Percentiles rank a stretch among this genome's conserved stretches.
Evolutionary conservation across 1,140 invertebrate species (phyloP).

Genomic region (Copidosoma floridanum): DNA sequence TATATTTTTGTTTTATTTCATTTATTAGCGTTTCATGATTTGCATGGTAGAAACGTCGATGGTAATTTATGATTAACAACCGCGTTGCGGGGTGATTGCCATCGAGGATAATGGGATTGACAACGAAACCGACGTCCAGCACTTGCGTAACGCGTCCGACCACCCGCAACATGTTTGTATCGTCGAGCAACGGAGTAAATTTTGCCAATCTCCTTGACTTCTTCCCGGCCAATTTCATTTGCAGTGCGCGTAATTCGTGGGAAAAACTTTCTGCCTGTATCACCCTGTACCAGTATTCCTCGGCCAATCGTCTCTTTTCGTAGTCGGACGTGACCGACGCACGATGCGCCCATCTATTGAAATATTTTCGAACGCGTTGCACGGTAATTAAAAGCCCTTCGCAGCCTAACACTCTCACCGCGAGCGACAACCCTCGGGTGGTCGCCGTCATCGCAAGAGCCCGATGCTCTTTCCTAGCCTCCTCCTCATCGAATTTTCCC

Average conservation of each 20-base stretch:
- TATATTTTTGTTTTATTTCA: constrained; percentile 31
- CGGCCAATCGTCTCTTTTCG: neutral
- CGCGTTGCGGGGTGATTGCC: neutral
- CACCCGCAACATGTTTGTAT: neutral
- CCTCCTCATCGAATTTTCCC: no score
- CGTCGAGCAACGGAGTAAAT: neutral
- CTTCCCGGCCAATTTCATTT: neutral
- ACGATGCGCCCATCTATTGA: neutral
- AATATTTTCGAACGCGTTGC: neutral
- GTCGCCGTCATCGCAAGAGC: no score
- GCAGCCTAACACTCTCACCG: neutral
- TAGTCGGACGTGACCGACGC: neutral
- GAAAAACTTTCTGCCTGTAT: neutral
- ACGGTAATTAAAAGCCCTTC: neutral
- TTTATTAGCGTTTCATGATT: constrained; percentile 32
- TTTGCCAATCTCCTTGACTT: neutral
- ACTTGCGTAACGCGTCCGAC: neutral
- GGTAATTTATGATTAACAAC: neutral
- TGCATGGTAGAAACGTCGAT: constrained; percentile 13
- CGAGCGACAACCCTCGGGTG: no score
- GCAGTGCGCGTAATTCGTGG: neutral
- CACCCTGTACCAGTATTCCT: neutral
- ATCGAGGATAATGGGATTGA: neutral
- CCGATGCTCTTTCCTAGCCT: no score
- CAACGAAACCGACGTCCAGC: neutral